Conservation (phyloP, 1,140 invertebrate genomes). For the Anadara kagoshimensis region DNA sequence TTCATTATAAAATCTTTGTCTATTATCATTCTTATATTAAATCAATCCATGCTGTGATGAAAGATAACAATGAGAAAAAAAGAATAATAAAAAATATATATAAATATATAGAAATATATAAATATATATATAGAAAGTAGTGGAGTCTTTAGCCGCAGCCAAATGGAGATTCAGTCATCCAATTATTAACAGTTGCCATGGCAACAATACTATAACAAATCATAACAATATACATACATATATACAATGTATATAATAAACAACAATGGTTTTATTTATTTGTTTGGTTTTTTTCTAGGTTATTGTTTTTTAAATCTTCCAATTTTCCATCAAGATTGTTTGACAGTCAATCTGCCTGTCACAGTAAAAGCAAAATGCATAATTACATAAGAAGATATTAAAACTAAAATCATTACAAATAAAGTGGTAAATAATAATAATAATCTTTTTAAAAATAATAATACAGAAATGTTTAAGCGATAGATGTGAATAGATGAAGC, state of each 20-base stretch:
- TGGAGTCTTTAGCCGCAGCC: too few species aligned
- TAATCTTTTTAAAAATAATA: slow-evolving; percentile 13
- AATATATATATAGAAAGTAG: too few species aligned
- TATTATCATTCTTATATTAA: too few species aligned
- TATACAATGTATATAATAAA: slow-evolving; percentile 2
- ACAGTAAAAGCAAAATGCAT: slow-evolving; percentile 18
- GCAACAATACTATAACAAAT: slow-evolving; percentile 1
- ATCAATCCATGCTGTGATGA: slow-evolving; percentile 20
- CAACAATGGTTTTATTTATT: background rate
- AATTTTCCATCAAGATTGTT: slow-evolving; percentile 57
- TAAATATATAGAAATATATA: too few species aligned
- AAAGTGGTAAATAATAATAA: slow-evolving; percentile 22
- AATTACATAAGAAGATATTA: slow-evolving; percentile 34
- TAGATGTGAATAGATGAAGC: slow-evolving; percentile 26
- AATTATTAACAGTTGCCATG: slow-evolving; percentile 16
- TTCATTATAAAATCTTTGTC: too few species aligned
- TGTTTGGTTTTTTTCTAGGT: too few species aligned
- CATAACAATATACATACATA: slow-evolving; percentile 11
- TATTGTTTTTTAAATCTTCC: too few species aligned
- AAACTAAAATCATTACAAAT: slow-evolving; percentile 33
- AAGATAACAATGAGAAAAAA: too few species aligned
- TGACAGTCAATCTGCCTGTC: slow-evolving; percentile 36
- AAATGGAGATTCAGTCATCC: slow-evolving; percentile 11
- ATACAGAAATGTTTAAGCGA: slow-evolving; percentile 15
- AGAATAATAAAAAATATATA: too few species aligned